phyloP scores from a whole-genome alignment of 2,888 invertebrate species.

The Pasiphila rectangulata region DNA sequence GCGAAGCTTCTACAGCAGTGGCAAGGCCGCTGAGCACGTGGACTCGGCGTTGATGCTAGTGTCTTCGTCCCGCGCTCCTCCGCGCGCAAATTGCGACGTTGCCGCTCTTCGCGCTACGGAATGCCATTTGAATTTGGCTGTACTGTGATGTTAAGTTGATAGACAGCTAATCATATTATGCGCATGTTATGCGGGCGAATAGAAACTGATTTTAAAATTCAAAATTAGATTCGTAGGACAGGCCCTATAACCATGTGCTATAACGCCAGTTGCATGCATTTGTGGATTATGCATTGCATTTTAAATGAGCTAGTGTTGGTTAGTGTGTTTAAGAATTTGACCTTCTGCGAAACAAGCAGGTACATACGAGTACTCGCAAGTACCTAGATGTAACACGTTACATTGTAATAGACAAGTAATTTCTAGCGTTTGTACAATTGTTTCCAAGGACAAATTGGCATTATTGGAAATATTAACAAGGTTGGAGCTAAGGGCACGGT shows the following conservation, averaged over 20 bases:
- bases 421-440: conserved; percentile 21
- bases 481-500: not conserved
- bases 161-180: conserved; percentile 43
- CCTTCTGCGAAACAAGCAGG: conserved; percentile 32
- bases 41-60: conserved; percentile 73
- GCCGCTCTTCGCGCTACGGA: conserved; percentile 56
- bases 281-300: conserved; percentile 7
- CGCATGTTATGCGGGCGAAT: conserved; percentile 27
- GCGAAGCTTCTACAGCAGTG: conserved; percentile 67
- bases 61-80: conserved; percentile 39
- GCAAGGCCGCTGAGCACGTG: conserved; percentile 77
- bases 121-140: conserved; percentile 53
- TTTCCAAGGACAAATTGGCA: conserved; percentile 22
- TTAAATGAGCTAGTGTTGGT: conserved; percentile 24
- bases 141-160: conserved; percentile 49
- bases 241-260: conserved; percentile 3
- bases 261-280: conserved; percentile 7
- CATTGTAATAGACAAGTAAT: conserved; percentile 18
- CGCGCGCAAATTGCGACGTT: conserved; percentile 59
- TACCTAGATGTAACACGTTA: conserved; percentile 2
- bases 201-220: conserved; percentile 21
- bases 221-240: too few species aligned
- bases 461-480: not conserved
- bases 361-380: too few species aligned
- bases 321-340: conserved; percentile 39